Conservation (phyloP, 1,140 invertebrate species). For the Chironomus tepperi region DNA sequence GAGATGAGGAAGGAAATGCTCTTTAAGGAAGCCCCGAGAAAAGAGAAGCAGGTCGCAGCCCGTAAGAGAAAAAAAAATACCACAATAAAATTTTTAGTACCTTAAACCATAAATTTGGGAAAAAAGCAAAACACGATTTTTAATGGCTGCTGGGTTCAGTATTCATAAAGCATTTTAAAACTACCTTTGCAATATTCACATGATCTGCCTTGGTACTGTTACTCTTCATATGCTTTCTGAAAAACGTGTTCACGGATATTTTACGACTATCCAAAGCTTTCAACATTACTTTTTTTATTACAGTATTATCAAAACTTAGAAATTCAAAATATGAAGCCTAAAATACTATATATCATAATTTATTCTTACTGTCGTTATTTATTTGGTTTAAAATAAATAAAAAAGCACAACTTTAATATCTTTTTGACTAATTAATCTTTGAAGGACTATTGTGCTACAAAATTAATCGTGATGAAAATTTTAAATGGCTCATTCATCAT, state of each 20-base stretch:
- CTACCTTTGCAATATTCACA: conserved; percentile 1
- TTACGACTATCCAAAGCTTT: neutral
- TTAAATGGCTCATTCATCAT: too few relatives aligned
- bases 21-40: too few relatives aligned
- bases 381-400: too few relatives aligned
- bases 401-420: too few relatives aligned
- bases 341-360: too few relatives aligned
- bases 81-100: neutral
- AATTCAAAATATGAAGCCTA: too few relatives aligned
- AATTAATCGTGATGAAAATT: too few relatives aligned
- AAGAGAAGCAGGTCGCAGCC: neutral
- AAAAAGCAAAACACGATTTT: neutral
- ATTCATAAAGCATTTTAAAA: neutral
- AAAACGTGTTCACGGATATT: neutral
- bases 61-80: neutral
- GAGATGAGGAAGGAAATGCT: too few relatives aligned
- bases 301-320: too few relatives aligned
- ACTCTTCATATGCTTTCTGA: neutral
- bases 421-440: too few relatives aligned
- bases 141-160: neutral
- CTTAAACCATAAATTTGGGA: neutral
- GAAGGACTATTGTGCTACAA: too few relatives aligned
- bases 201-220: neutral
- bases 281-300: neutral
- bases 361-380: too few relatives aligned